Percentiles rank a stretch among this genome's conserved stretches.
These are phyloP conservation scores for Bettongia penicillata DNA, from an alignment of 2,113 vertebrate species.

Conservation along the genomic window DNA sequence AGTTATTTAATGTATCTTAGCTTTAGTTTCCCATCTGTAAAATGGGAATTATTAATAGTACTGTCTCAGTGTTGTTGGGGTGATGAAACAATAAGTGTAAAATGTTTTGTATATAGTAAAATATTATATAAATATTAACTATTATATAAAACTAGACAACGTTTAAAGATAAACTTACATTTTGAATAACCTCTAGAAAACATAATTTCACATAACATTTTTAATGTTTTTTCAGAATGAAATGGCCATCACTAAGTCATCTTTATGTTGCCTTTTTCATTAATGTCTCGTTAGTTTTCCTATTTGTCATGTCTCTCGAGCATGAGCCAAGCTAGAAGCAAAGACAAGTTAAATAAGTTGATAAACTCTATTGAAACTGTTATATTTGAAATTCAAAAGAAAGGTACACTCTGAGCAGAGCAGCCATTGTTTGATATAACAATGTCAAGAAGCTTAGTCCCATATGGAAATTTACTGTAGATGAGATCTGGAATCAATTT, in stretches of 20 bases:
- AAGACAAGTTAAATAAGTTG: conserved; percentile 9
- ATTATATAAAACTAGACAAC: not conserved
- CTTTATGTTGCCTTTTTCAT: conserved; percentile 36
- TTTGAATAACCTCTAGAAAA: not conserved
- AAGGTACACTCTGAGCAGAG: not conserved
- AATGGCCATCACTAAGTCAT: not conserved
- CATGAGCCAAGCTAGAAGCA: not conserved
- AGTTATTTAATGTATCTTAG: not conserved
- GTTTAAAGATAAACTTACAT: not conserved
- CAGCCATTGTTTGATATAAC: not conserved
- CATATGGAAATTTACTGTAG: conserved; percentile 4
- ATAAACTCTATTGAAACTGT: not conserved
- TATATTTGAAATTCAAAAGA: not conserved
- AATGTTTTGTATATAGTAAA: not conserved
- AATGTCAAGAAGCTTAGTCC: not conserved
- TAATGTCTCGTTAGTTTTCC: conserved; percentile 41
- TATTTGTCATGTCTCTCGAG: conserved; percentile 25
- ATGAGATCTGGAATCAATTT: not conserved
- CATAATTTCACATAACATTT: not conserved
- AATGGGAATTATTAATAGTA: not conserved
- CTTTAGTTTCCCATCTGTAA: not conserved
- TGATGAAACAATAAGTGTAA: not conserved
- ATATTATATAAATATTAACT: not conserved
- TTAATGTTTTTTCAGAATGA: conserved; percentile 39
- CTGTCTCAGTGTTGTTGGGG: not conserved